These are phyloP conservation scores for Trinectes maculatus DNA, from an alignment of 2,113 vertebrate genomes.

Conservation along the genomic window DNA sequence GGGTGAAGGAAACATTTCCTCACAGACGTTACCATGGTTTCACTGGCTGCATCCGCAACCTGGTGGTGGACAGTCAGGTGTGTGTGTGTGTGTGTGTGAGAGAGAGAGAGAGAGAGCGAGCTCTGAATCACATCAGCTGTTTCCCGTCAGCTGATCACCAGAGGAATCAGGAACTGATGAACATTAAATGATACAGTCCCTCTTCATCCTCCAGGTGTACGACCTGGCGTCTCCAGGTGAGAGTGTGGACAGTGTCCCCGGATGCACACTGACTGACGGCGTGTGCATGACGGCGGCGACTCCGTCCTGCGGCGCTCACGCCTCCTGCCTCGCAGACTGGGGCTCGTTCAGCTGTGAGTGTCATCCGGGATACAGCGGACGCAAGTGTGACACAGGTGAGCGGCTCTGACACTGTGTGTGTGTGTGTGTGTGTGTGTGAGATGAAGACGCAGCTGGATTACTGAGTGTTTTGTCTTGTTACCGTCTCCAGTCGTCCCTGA, in stretches of 20 bases:
- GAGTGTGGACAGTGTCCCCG: conserved; percentile 83
- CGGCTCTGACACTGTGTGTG: background rate
- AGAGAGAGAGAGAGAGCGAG: too few species aligned
- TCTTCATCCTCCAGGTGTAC: conserved; percentile 78
- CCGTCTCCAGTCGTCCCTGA: conserved; percentile 82
- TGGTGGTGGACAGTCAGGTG: conserved; percentile 87
- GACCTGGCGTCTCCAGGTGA: conserved; percentile 87
- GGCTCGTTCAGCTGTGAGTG: conserved; percentile 89
- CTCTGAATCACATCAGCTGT: too few species aligned
- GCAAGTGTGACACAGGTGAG: conserved; percentile 86
- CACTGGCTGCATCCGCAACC: conserved; percentile 87
- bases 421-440: conserved; percentile 28
- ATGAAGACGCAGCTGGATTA: too few species aligned
- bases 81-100: conserved; percentile 21
- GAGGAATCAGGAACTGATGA: too few species aligned
- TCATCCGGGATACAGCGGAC: conserved; percentile 84
- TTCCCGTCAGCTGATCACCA: too few species aligned
- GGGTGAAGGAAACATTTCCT: conserved; percentile 82
- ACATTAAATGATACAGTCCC: background rate
- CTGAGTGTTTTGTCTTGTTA: too few species aligned
- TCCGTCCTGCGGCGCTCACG: conserved; percentile 85
- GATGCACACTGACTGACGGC: conserved; percentile 83
- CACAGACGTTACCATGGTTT: conserved; percentile 80
- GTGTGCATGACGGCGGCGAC: conserved; percentile 80
- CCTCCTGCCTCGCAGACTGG: conserved; percentile 86